A percentile compares a stretch with the other conserved stretches of the same genome.
Conservation (phyloP, 2,888 invertebrate genomes). For the Platycheirus albimanus region DNA sequence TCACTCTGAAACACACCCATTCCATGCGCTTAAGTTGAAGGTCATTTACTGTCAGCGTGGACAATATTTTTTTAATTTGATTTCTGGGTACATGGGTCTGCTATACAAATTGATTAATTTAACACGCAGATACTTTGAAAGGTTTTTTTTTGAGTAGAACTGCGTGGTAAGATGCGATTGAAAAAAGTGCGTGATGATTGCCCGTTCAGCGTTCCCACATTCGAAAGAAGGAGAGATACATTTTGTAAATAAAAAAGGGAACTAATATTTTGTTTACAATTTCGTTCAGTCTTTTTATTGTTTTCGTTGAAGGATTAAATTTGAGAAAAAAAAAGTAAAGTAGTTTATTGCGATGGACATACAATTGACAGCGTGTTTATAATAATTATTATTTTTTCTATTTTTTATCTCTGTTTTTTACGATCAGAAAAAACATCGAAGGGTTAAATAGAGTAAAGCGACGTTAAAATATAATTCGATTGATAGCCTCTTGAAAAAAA, state of each 20-base stretch:
- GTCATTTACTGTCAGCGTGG: conserved; percentile 1
- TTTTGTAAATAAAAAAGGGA: background rate
- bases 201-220: background rate
- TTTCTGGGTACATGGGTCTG: no score
- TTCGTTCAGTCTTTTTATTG: background rate
- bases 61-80: background rate
- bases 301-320: background rate
- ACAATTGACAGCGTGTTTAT: background rate
- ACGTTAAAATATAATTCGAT: no score
- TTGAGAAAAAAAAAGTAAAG: no score
- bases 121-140: no score
- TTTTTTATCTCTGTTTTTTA: background rate
- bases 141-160: no score
- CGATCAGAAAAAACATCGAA: background rate
- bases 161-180: no score
- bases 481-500: conserved; percentile 7
- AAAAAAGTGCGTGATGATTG: background rate
- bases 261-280: background rate
- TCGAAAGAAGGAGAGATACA: background rate
- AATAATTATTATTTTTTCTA: background rate
- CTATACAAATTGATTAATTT: no score
- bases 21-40: conserved; percentile 5
- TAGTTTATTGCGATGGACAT: background rate
- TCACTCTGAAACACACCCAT: background rate
- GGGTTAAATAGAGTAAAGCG: background rate